phyloP scores from a whole-genome alignment of 2,888 invertebrate species.

The Phasia obesa region DNA sequence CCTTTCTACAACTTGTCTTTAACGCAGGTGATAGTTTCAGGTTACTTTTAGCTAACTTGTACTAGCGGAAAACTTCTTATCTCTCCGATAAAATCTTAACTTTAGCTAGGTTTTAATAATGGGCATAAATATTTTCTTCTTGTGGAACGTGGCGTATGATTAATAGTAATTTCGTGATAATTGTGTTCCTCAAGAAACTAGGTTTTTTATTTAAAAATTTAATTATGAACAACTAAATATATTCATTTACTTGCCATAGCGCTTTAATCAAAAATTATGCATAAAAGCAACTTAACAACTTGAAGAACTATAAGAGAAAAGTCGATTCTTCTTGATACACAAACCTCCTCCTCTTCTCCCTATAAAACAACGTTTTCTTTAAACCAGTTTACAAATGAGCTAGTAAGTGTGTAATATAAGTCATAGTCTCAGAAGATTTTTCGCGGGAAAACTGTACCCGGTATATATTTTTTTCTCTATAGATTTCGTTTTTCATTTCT shows the following conservation, averaged over 20 bases:
- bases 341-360: neutral
- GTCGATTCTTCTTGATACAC: conserved; percentile 5
- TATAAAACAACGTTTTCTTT: neutral
- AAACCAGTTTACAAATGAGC: conserved; percentile 52
- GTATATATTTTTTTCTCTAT: conserved; percentile 9
- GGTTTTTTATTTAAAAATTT: neutral
- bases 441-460: conserved; percentile 71
- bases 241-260: neutral
- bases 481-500: conserved; percentile 24
- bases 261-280: neutral
- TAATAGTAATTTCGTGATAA: neutral
- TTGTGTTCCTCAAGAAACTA: neutral
- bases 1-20: too few relatives aligned
- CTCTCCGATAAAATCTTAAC: too few relatives aligned
- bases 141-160: neutral
- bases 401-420: conserved; percentile 29
- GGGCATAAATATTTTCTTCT: neutral
- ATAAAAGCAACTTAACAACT: conserved; percentile 8
- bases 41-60: too few relatives aligned
- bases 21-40: too few relatives aligned
- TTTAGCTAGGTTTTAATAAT: too few relatives aligned
- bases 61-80: too few relatives aligned
- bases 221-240: neutral
- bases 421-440: conserved; percentile 45
- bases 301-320: conserved; percentile 40